phyloP scores from a whole-genome alignment of 2,113 vertebrate genomes.

The Erpornis zantholeuca region DNA sequence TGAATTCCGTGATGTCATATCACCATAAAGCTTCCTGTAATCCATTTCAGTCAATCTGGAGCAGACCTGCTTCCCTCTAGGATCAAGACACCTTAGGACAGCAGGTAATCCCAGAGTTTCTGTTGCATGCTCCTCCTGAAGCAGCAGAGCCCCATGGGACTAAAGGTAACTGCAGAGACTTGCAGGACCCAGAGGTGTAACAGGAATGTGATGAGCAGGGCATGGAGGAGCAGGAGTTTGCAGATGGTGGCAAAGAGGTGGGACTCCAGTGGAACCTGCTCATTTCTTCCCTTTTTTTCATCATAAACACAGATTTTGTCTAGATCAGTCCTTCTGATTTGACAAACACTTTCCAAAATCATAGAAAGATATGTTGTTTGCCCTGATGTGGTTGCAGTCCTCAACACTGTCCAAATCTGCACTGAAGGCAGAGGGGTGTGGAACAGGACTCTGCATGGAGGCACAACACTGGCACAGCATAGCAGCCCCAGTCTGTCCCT shows the following conservation, averaged over 20 bases:
- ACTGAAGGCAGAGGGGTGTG: fast-evolving
- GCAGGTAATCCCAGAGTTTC: neutral
- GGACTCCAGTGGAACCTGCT: neutral
- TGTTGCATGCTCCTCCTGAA: neutral
- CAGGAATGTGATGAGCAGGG: neutral
- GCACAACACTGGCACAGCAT: neutral
- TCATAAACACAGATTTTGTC: neutral
- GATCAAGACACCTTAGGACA: neutral
- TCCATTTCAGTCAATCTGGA: neutral
- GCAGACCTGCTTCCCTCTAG: neutral
- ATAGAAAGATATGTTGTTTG: neutral
- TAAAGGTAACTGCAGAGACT: neutral
- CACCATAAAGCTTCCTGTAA: neutral
- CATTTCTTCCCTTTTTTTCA: neutral
- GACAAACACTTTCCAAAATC: neutral
- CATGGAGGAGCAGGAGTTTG: neutral
- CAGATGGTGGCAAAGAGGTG: neutral
- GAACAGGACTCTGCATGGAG: neutral
- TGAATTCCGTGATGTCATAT: neutral
- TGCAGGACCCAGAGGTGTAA: neutral
- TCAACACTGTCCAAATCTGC: neutral
- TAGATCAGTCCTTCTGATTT: neutral
- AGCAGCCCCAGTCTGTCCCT: neutral
- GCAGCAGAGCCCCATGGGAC: neutral
- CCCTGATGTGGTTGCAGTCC: neutral